Percentiles rank a stretch among this genome's conserved stretches.
phyloP scores from a whole-genome alignment of 2,797 vertebrate genomes.

The Eulemur coronatus region DNA sequence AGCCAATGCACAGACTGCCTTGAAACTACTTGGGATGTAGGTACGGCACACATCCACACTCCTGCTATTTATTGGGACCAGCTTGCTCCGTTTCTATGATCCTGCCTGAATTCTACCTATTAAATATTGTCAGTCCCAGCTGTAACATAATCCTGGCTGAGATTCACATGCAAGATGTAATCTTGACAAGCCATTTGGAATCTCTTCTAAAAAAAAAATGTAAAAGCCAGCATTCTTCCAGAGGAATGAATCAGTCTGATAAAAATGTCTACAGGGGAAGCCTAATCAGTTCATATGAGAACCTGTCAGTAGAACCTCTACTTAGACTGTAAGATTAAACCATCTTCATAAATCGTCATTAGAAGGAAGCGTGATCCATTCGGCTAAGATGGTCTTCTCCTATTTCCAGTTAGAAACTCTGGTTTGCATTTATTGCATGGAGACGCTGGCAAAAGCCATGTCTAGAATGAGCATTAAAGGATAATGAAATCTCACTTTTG shows the following conservation, averaged over 20 bases:
- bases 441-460: conserved; percentile 15
- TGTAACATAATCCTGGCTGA: conserved; percentile 80
- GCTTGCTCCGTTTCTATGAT: conserved; percentile 64
- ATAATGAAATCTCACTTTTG: neutral
- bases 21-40: conserved; percentile 42
- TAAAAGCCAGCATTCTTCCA: conserved; percentile 85
- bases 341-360: conserved; percentile 80
- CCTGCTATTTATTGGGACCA: conserved; percentile 71
- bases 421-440: neutral
- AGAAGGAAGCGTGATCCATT: conserved; percentile 68
- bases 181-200: conserved; percentile 85
- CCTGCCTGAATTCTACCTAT: conserved; percentile 73
- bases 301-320: conserved; percentile 81
- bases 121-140: conserved; percentile 78
- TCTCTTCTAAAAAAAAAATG: conserved; percentile 79
- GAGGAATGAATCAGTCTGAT: conserved; percentile 82
- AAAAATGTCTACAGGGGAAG: conserved; percentile 82
- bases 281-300: conserved; percentile 81
- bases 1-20: neutral
- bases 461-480: neutral
- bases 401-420: conserved; percentile 63
- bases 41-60: neutral
- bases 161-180: conserved; percentile 84
- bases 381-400: conserved; percentile 65
- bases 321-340: conserved; percentile 82